phyloP scores from a whole-genome alignment of 2,797 vertebrate species.

The Eutrigla gurnardus region DNA sequence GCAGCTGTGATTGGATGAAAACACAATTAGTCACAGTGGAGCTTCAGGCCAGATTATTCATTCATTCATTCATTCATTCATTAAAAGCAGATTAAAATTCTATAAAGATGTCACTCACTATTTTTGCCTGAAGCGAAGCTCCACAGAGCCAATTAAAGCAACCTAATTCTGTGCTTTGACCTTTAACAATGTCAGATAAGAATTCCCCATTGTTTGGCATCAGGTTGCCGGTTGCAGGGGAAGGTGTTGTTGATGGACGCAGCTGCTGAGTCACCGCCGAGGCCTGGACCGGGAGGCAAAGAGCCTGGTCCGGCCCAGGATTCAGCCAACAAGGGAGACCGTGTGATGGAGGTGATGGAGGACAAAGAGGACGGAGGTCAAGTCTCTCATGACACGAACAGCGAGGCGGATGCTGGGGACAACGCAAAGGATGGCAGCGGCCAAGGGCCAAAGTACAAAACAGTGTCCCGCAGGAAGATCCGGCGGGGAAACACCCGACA shows the following conservation, averaged over 20 bases:
- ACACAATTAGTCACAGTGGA: slow-evolving; percentile 28
- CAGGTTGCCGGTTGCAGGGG: slow-evolving; percentile 25
- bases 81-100: slow-evolving; percentile 59
- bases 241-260: slow-evolving; percentile 51
- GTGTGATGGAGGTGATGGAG: slow-evolving; percentile 62
- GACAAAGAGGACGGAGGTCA: slow-evolving; percentile 29
- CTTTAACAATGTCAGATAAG: neutral
- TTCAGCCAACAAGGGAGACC: slow-evolving; percentile 16
- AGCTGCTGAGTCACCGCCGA: neutral
- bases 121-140: neutral
- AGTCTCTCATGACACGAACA: slow-evolving; percentile 29
- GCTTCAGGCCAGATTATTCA: slow-evolving; percentile 27
- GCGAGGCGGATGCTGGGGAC: slow-evolving; percentile 65
- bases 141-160: neutral
- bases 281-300: neutral
- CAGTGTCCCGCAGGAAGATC: slow-evolving; percentile 93
- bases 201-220: neutral
- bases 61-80: slow-evolving; percentile 27
- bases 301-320: neutral
- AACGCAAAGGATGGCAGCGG: slow-evolving; percentile 76
- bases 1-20: slow-evolving; percentile 15
- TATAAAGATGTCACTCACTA: slow-evolving; percentile 30
- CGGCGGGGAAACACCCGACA: slow-evolving; percentile 93
- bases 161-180: neutral
- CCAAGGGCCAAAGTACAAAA: slow-evolving; percentile 88